Evolutionary conservation across 2,113 vertebrate species (phyloP).

Genomic region (Anoplopoma fimbria): DNA sequence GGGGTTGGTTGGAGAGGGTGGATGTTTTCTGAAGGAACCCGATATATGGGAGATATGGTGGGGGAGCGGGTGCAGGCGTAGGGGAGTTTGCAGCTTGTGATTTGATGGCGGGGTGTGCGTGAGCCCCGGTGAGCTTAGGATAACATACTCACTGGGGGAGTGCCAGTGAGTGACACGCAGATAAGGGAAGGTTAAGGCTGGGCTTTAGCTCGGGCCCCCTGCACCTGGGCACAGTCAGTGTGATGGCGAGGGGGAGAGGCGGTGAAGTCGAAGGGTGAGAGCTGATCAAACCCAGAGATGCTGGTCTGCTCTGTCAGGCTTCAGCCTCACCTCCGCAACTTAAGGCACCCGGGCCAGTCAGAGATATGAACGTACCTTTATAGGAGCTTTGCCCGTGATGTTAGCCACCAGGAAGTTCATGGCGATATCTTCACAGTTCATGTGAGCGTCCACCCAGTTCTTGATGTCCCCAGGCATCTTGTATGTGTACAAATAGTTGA

Average conservation of each 20-base stretch:
- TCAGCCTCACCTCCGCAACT: constrained; percentile 32
- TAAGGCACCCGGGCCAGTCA: constrained; percentile 10
- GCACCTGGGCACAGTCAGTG: constrained; percentile 74
- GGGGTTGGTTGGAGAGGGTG: neutral
- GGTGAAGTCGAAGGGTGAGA: constrained; percentile 68
- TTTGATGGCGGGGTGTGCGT: constrained; percentile 69
- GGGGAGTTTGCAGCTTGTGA: constrained; percentile 57
- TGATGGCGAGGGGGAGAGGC: constrained; percentile 52
- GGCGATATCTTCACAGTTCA: constrained; percentile 99
- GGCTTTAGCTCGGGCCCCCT: constrained; percentile 65
- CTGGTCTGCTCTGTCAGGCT: constrained; percentile 55
- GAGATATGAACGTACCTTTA: constrained; percentile 88
- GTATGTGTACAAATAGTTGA: constrained; percentile 98
- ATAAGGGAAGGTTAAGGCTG: constrained; percentile 83
- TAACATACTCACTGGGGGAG: constrained; percentile 74
- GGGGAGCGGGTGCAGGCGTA: constrained; percentile 39
- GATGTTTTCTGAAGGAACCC: constrained; percentile 50
- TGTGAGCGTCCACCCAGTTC: constrained; percentile 98
- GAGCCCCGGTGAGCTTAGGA: constrained; percentile 68
- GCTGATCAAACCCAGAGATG: constrained; percentile 80
- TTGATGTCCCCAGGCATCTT: constrained; percentile 99
- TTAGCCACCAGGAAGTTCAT: constrained; percentile 99
- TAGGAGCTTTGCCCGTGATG: constrained; percentile 97
- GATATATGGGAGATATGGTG: constrained; percentile 42
- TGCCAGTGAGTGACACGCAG: constrained; percentile 75